Conservation (phyloP, 1,140 invertebrate species). For the Drosophila sechellia region DNA sequence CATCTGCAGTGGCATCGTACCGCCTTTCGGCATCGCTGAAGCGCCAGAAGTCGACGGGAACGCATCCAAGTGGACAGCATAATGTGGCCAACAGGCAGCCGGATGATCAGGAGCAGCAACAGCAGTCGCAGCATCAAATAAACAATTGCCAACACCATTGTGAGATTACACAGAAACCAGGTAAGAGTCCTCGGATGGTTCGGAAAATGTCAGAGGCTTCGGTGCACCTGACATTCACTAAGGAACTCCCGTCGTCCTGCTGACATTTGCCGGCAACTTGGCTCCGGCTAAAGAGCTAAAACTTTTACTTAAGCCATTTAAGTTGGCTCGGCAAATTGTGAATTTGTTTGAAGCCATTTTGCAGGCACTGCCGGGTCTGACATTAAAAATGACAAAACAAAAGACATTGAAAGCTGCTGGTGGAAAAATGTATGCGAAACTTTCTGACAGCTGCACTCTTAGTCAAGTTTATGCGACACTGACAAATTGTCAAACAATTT, state of each 20-base stretch:
- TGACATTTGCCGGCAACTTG: slow-evolving; percentile 18
- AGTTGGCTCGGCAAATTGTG: slow-evolving; percentile 10
- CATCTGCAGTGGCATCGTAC: slow-evolving; percentile 44
- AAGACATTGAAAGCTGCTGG: slow-evolving; percentile 1
- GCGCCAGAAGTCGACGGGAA: slow-evolving; percentile 68
- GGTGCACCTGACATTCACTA: neutral
- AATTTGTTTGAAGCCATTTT: slow-evolving; percentile 45
- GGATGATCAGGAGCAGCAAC: slow-evolving; percentile 50
- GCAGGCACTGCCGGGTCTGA: slow-evolving; percentile 17
- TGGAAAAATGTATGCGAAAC: neutral
- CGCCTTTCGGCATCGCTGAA: slow-evolving; percentile 64
- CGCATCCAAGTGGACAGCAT: slow-evolving; percentile 72
- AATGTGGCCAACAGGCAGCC: slow-evolving; percentile 45
- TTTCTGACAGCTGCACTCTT: slow-evolving; percentile 20
- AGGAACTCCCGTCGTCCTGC: slow-evolving; percentile 1
- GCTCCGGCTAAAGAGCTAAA: neutral
- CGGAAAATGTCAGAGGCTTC: slow-evolving; percentile 22
- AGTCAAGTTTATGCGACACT: slow-evolving; percentile 36
- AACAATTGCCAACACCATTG: slow-evolving; percentile 58
- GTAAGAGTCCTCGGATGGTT: slow-evolving; percentile 45
- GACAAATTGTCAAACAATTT: slow-evolving; percentile 48
- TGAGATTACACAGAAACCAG: slow-evolving; percentile 71
- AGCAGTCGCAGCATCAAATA: slow-evolving; percentile 42
- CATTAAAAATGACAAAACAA: slow-evolving; percentile 36
- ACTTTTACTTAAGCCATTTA: slow-evolving; percentile 37